Evolutionary conservation across 1,140 invertebrate species (phyloP).

Genomic region (Bombus haemorrhoidalis): DNA sequence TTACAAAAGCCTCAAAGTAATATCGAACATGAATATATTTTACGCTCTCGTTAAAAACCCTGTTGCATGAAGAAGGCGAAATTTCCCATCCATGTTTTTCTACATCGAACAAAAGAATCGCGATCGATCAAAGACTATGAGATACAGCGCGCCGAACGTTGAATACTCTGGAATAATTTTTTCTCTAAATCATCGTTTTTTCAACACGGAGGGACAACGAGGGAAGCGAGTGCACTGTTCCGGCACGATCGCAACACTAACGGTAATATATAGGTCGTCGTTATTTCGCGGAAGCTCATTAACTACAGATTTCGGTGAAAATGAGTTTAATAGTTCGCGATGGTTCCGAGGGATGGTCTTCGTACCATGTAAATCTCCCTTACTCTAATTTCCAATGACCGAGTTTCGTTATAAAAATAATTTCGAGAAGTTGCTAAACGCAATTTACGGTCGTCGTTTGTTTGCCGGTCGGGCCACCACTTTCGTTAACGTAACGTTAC

Average conservation of each 20-base stretch:
- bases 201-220: background rate
- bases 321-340: constrained; percentile 35
- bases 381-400: background rate
- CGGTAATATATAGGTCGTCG: constrained; percentile 17
- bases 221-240: background rate
- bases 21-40: background rate
- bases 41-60: background rate
- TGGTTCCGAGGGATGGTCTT: background rate
- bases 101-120: background rate
- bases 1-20: background rate
- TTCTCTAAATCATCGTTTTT: background rate
- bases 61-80: background rate
- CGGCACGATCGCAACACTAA: background rate
- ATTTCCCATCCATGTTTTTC: background rate
- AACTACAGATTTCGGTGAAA: constrained; percentile 25
- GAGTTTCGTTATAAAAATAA: constrained; percentile 30
- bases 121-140: background rate
- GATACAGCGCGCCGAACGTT: background rate
- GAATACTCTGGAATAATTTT: background rate
- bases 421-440: constrained; percentile 18
- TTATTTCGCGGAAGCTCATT: constrained; percentile 33
- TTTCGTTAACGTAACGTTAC: background rate
- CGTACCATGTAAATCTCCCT: constrained; percentile 1
- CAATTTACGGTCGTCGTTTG: background rate
- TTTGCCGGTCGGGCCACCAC: background rate